Conservation (phyloP, 2,888 invertebrate species). For the Nomada lathburiana region DNA sequence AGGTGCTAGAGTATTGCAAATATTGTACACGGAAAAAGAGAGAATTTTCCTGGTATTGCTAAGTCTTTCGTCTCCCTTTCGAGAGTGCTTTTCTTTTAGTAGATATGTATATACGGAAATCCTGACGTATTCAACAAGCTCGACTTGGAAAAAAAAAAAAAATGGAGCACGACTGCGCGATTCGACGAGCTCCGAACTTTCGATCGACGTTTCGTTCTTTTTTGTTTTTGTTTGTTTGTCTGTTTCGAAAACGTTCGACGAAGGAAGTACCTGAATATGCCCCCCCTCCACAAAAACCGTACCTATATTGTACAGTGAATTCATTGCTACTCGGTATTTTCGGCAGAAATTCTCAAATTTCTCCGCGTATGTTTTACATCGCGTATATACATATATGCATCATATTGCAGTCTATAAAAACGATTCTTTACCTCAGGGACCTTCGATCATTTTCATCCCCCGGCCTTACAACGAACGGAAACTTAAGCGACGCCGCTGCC, state of each 20-base stretch:
- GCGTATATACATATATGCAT: background rate
- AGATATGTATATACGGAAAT: conserved; percentile 48
- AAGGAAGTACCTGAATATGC: conserved; percentile 5
- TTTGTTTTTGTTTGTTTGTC: background rate
- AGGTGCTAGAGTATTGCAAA: background rate
- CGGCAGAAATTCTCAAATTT: background rate
- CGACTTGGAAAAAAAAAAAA: conserved; percentile 1
- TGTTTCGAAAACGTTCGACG: background rate
- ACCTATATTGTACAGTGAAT: conserved; percentile 5
- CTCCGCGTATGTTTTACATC: no score
- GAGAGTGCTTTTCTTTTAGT: background rate
- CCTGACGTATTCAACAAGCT: conserved; percentile 23
- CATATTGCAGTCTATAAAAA: background rate
- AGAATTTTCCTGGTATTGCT: conserved; percentile 23
- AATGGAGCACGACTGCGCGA: conserved; percentile 20
- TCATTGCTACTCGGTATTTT: conserved; percentile 27
- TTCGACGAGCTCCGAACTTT: conserved; percentile 18
- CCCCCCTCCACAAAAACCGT: background rate
- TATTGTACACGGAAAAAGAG: background rate
- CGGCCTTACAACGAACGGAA: no score
- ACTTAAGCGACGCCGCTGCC: no score
- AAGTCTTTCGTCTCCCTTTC: background rate
- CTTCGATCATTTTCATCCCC: no score
- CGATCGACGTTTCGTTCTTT: conserved; percentile 11
- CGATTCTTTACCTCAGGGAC: no score